These are phyloP conservation scores for Hyposmocoma kahamanoa DNA, from an alignment of 1,140 invertebrate genomes.

Conservation along the genomic window DNA sequence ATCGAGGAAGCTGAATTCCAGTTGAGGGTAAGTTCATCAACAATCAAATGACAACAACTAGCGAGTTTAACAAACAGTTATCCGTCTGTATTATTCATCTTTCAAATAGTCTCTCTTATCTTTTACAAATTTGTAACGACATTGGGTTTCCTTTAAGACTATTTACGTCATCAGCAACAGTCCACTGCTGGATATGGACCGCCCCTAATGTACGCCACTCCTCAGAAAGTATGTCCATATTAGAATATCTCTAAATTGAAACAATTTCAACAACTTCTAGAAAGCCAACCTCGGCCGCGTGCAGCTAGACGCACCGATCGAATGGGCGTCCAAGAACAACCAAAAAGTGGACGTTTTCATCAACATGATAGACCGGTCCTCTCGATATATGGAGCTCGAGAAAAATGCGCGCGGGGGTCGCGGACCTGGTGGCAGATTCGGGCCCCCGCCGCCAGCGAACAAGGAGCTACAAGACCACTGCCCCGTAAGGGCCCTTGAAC, in stretches of 20 bases:
- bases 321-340: conserved; percentile 42
- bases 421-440: conserved; percentile 41
- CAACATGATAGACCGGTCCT: conserved; percentile 58
- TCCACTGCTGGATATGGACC: too few relatives aligned
- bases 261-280: conserved; percentile 33
- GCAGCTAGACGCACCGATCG: conserved; percentile 54
- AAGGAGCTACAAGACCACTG: conserved; percentile 41
- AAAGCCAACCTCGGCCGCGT: conserved; percentile 50
- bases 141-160: too few relatives aligned
- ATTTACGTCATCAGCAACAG: too few relatives aligned
- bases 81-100: too few relatives aligned
- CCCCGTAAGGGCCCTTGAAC: conserved; percentile 47
- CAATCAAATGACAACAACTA: too few relatives aligned
- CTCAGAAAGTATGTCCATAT: too few relatives aligned
- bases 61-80: too few relatives aligned
- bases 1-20: conserved; percentile 51
- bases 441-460: conserved; percentile 28
- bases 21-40: conserved; percentile 48
- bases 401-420: conserved; percentile 37
- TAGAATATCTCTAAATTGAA: not conserved
- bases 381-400: conserved; percentile 57
- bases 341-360: conserved; percentile 60
- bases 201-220: too few relatives aligned
- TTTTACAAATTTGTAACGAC: too few relatives aligned
- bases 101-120: too few relatives aligned